Evolutionary conservation across 2,113 vertebrate species (phyloP).

Genomic region (Sceloporus undulatus): DNA sequence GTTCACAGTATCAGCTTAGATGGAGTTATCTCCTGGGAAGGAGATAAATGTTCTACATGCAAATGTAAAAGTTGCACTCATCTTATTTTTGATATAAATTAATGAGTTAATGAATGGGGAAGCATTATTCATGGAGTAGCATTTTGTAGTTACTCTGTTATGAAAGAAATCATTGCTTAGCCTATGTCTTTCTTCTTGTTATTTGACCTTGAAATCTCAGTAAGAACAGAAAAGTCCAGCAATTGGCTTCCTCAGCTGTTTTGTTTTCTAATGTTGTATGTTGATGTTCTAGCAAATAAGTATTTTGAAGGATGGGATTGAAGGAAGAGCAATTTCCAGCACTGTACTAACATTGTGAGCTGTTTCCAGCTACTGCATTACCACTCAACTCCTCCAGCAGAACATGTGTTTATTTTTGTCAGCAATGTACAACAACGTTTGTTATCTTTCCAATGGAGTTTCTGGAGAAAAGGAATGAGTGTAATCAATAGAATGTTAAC

Average conservation of each 20-base stretch:
- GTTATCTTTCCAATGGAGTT: not conserved
- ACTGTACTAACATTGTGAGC: not conserved
- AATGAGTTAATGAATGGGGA: not conserved
- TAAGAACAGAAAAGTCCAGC: no score
- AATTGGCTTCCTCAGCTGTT: no score
- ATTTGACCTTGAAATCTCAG: no score
- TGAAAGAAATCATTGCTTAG: no score
- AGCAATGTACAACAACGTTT: not conserved
- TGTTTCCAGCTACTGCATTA: not conserved
- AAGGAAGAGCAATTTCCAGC: no score
- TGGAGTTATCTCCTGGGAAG: not conserved
- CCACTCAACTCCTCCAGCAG: not conserved
- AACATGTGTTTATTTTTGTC: not conserved
- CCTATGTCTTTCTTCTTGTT: no score
- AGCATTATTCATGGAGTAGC: not conserved
- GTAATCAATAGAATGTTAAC: not conserved
- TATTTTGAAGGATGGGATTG: no score
- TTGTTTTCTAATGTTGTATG: no score
- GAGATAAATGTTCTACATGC: not conserved
- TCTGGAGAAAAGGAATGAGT: not conserved
- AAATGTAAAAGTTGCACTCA: not conserved
- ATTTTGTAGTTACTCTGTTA: not conserved
- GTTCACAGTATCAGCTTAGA: not conserved
- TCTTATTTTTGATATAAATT: not conserved
- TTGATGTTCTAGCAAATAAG: no score